These are phyloP conservation scores for Pseudomyrmex cubaensis DNA, from an alignment of 1,140 invertebrate genomes.

Conservation along the genomic window DNA sequence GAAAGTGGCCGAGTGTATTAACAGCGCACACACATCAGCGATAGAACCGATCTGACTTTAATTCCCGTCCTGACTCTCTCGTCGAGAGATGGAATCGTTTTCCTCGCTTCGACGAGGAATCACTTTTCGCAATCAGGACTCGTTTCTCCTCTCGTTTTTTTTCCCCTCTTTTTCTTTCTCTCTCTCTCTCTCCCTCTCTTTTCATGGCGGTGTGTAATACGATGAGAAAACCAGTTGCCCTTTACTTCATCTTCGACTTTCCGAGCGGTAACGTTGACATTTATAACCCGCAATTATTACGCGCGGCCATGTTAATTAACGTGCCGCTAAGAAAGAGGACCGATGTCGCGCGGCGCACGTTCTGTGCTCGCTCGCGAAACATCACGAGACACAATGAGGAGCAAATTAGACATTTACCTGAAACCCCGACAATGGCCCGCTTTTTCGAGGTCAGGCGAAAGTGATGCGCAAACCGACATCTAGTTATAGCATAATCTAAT, in stretches of 20 bases:
- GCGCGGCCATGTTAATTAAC: slow-evolving; percentile 38
- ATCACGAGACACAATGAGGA: background rate
- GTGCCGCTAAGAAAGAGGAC: background rate
- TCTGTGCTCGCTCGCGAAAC: slow-evolving; percentile 10
- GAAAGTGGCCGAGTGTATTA: slow-evolving; percentile 36
- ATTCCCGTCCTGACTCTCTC: slow-evolving; percentile 1
- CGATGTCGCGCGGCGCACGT: background rate
- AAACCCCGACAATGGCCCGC: background rate
- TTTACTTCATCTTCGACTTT: slow-evolving; percentile 73
- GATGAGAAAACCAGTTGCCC: slow-evolving; percentile 78
- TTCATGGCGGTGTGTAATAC: slow-evolving; percentile 25
- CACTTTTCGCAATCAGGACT: slow-evolving; percentile 57
- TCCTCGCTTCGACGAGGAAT: background rate
- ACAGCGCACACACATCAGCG: background rate
- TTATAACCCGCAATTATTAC: slow-evolving; percentile 67
- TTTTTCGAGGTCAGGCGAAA: slow-evolving; percentile 30
- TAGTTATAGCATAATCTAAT: slow-evolving; percentile 12
- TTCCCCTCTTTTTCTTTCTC: background rate
- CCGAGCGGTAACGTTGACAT: slow-evolving; percentile 66
- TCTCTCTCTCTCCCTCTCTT: slow-evolving; percentile 1
- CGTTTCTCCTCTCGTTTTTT: background rate
- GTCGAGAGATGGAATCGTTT: slow-evolving; percentile 4
- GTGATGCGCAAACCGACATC: slow-evolving; percentile 8
- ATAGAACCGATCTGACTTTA: slow-evolving; percentile 6
- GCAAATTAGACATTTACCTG: slow-evolving; percentile 8